These are phyloP conservation scores for Aplysina aerophoba DNA, from an alignment of 37 sponge, comb jelly and placozoan species.

Conservation along the genomic window DNA sequence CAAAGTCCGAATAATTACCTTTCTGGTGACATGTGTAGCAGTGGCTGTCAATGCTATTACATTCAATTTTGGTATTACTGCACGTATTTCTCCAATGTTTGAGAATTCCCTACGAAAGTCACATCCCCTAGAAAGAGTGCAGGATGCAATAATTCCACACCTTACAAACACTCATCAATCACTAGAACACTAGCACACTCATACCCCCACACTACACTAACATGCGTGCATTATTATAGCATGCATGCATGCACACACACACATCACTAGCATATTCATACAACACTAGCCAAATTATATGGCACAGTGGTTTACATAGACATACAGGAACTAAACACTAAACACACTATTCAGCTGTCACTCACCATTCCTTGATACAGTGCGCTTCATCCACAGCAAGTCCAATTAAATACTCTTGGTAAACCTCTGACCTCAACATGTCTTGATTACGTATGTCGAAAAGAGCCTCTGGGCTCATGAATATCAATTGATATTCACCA, in stretches of 20 bases:
- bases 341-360: not conserved
- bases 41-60: constrained; percentile 67
- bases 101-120: constrained; percentile 46
- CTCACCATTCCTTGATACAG: not conserved
- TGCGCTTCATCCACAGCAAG: not conserved
- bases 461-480: not conserved
- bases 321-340: not conserved
- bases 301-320: no score
- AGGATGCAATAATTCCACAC: not conserved
- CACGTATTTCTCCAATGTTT: constrained; percentile 25
- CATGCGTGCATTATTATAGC: no score
- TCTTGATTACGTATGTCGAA: not conserved
- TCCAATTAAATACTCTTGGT: not conserved
- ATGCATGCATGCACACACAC: not conserved
- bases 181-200: not conserved
- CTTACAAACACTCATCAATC: not conserved
- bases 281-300: not conserved
- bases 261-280: not conserved
- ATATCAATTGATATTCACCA: not conserved
- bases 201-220: not conserved
- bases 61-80: constrained; percentile 3
- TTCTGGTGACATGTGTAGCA: constrained; percentile 9
- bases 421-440: not conserved
- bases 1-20: constrained; percentile 13
- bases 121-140: constrained; percentile 27